Conservation (phyloP, 2,888 invertebrate species). For the Steromphala cineraria region DNA sequence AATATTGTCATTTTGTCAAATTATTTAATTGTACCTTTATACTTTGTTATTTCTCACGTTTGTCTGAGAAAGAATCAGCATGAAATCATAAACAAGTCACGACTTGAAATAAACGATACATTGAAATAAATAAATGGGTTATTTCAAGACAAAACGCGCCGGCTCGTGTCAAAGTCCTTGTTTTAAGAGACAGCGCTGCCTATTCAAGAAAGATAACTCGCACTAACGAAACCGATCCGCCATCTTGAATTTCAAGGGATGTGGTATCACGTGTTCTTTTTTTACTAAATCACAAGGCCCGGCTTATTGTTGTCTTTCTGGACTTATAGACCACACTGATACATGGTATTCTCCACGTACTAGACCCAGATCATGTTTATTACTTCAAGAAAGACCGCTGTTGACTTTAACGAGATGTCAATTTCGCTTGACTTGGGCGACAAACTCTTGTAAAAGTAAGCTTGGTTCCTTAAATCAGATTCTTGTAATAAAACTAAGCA, state of each 20-base stretch:
- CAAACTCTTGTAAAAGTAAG: too few relatives aligned
- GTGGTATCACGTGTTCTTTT: not conserved
- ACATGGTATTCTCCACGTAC: too few relatives aligned
- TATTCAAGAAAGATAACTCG: slow-evolving; percentile 10
- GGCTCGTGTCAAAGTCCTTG: not conserved
- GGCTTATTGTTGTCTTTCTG: not conserved
- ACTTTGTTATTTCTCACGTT: too few relatives aligned
- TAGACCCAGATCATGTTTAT: too few relatives aligned
- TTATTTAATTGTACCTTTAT: too few relatives aligned
- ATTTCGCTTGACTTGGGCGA: too few relatives aligned
- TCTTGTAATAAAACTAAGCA: too few relatives aligned
- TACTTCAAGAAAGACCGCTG: too few relatives aligned
- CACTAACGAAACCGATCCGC: not conserved
- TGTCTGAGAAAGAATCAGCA: not conserved
- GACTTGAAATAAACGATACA: not conserved
- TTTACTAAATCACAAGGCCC: not conserved
- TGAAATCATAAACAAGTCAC: not conserved
- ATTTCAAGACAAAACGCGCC: not conserved
- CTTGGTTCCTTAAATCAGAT: too few relatives aligned
- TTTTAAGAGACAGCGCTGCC: not conserved
- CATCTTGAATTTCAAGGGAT: not conserved
- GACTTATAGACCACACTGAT: too few relatives aligned
- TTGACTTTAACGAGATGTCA: too few relatives aligned
- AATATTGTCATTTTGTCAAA: too few relatives aligned
- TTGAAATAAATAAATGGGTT: not conserved